phyloP scores from a whole-genome alignment of 2,113 vertebrate species.

The Megaceryle torquata region DNA sequence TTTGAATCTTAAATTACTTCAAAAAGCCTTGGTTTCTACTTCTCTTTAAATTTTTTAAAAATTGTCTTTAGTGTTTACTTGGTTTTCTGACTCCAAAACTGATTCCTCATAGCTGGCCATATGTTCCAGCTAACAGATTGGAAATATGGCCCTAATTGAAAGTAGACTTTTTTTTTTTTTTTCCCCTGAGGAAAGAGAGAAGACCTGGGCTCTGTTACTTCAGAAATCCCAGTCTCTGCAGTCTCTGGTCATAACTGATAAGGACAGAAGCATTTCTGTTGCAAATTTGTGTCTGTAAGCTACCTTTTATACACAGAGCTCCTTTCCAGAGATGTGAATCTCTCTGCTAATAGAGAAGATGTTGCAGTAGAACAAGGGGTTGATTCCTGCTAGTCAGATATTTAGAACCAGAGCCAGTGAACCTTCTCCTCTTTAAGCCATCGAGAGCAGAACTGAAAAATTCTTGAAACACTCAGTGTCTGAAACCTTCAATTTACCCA shows the following conservation, averaged over 20 bases:
- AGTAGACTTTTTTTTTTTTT: fast-evolving
- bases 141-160: background rate
- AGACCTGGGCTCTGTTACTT: background rate
- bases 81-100: background rate
- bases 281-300: background rate
- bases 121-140: background rate
- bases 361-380: background rate
- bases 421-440: background rate
- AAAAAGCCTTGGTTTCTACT: background rate
- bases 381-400: background rate
- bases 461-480: background rate
- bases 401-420: background rate
- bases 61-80: background rate
- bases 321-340: background rate
- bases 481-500: background rate
- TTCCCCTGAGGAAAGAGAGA: background rate
- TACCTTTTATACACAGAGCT: background rate
- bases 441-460: background rate
- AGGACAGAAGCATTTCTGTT: background rate
- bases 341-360: background rate
- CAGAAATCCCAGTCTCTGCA: background rate
- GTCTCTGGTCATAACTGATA: background rate
- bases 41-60: background rate
- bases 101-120: background rate
- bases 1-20: background rate